These are phyloP conservation scores for Sebastes melanostomus DNA, from an alignment of 2,797 vertebrate species.

Conservation along the genomic window DNA sequence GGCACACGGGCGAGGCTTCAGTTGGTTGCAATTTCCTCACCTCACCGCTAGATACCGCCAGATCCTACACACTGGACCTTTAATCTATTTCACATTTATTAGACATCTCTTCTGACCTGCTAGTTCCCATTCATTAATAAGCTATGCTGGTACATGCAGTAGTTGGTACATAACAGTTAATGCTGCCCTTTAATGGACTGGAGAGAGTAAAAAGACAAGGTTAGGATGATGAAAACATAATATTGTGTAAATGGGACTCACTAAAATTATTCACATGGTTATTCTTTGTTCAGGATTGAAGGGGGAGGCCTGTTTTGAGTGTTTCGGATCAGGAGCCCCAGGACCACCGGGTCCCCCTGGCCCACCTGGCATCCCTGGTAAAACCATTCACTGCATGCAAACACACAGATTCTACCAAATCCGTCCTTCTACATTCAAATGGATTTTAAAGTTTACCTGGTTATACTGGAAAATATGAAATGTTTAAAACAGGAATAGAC, in stretches of 20 bases:
- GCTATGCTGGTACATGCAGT: neutral
- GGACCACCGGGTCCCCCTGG: slow-evolving; percentile 58
- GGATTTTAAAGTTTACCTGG: neutral
- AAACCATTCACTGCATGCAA: neutral
- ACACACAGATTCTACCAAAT: neutral
- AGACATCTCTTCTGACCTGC: neutral
- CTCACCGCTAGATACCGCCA: too few relatives aligned
- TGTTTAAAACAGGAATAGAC: neutral
- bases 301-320: slow-evolving; percentile 57
- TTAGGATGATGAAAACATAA: neutral
- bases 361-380: slow-evolving; percentile 62
- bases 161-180: neutral
- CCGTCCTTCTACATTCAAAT: neutral
- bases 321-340: slow-evolving; percentile 21
- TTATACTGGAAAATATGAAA: neutral
- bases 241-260: neutral
- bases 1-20: too few relatives aligned
- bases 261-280: neutral
- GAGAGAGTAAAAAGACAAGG: neutral
- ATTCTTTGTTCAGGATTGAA: slow-evolving; percentile 48
- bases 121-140: neutral
- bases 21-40: too few relatives aligned
- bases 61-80: neutral
- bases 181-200: neutral
- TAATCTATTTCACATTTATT: neutral